phyloP scores from a whole-genome alignment of 1,140 invertebrate genomes.

The Phymorhynchus buccinoides region DNA sequence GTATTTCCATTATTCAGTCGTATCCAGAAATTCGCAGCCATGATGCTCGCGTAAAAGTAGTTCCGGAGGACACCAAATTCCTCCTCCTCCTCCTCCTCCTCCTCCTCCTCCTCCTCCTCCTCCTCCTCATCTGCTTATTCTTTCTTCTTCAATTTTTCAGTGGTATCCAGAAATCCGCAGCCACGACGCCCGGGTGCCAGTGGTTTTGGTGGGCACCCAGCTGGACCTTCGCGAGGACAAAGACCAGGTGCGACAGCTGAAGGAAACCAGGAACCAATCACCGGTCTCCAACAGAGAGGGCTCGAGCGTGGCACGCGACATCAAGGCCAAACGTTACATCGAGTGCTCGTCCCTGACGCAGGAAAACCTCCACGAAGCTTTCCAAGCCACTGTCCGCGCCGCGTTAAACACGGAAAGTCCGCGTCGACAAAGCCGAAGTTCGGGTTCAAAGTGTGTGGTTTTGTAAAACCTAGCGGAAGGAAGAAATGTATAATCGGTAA shows the following conservation, averaged over 20 bases:
- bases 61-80: too few species aligned
- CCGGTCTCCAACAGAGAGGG: constrained; percentile 85
- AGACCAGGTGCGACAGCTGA: constrained; percentile 81
- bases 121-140: too few species aligned
- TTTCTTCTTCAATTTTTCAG: constrained; percentile 47
- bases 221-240: constrained; percentile 77
- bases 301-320: constrained; percentile 79
- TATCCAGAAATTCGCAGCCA: too few species aligned
- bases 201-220: constrained; percentile 83
- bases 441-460: constrained; percentile 7
- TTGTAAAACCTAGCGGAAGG: too few species aligned
- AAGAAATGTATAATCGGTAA: too few species aligned
- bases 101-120: too few species aligned
- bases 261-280: constrained; percentile 87
- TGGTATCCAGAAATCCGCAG: constrained; percentile 91
- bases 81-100: too few species aligned
- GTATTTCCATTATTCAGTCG: too few species aligned
- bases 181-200: constrained; percentile 90
- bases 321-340: constrained; percentile 88
- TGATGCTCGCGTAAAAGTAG: too few species aligned
- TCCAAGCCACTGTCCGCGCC: constrained; percentile 87
- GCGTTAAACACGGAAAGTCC: constrained; percentile 75
- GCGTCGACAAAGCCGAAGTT: too few species aligned
- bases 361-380: constrained; percentile 92
- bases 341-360: constrained; percentile 95